Percentiles rank a stretch among this genome's conserved stretches.
Evolutionary conservation across 2,888 invertebrate genomes (phyloP).

Genomic region (Erebia palarica): DNA sequence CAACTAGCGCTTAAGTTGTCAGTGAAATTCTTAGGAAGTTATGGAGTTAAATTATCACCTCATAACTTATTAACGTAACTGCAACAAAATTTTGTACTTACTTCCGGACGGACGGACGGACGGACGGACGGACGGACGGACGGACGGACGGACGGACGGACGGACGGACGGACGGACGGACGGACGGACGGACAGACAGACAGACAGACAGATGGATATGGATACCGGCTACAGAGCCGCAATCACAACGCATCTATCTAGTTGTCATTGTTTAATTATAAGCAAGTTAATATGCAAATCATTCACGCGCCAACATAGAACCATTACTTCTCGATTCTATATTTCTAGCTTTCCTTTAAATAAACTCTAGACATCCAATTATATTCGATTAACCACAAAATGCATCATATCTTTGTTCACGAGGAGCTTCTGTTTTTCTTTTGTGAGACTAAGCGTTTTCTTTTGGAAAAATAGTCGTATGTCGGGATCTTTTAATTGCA

Average conservation of each 20-base stretch:
- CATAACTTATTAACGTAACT: too few relatives aligned
- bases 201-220: too few relatives aligned
- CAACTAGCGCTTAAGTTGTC: neutral
- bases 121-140: too few relatives aligned
- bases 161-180: too few relatives aligned
- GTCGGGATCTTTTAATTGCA: neutral
- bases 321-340: neutral
- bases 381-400: neutral
- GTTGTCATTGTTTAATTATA: conserved; percentile 5
- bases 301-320: neutral
- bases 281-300: conserved; percentile 14
- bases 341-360: neutral
- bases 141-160: too few relatives aligned
- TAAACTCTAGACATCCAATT: neutral
- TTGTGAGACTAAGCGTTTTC: neutral
- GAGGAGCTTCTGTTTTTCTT: too few relatives aligned
- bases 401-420: too few relatives aligned
- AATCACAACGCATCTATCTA: neutral
- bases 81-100: too few relatives aligned
- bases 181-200: too few relatives aligned
- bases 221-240: too few relatives aligned
- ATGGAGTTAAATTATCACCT: conserved; percentile 2
- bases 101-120: too few relatives aligned
- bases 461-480: neutral
- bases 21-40: conserved; percentile 8